Evolutionary conservation across 2,113 vertebrate genomes (phyloP).

Genomic region (Sclerurus mexicanus): DNA sequence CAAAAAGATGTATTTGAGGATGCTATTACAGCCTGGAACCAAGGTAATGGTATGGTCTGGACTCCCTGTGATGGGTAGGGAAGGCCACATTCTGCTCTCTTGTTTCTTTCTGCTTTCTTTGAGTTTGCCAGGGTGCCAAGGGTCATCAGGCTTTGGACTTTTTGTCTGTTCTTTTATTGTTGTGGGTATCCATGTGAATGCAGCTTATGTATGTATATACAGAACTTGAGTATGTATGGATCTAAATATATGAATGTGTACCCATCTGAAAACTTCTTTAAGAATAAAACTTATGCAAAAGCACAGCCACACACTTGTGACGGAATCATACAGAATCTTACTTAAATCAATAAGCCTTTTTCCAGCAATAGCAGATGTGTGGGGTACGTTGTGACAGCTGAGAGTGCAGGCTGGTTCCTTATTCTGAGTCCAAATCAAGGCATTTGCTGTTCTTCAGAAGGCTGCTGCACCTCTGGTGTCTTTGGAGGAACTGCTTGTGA

Average conservation of each 20-base stretch:
- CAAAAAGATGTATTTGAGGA: background rate
- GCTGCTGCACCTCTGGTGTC: background rate
- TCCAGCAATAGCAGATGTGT: rapidly evolving
- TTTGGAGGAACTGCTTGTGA: background rate
- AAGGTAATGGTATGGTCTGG: background rate
- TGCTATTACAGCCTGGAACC: background rate
- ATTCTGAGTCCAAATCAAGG: background rate
- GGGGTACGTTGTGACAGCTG: background rate
- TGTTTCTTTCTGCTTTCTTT: background rate
- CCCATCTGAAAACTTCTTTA: background rate
- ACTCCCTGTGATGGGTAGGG: background rate
- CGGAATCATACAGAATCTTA: background rate
- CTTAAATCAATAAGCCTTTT: background rate
- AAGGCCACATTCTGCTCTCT: background rate
- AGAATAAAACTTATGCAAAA: background rate
- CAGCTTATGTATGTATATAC: background rate
- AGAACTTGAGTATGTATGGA: background rate
- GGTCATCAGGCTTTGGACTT: background rate
- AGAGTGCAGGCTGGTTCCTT: background rate
- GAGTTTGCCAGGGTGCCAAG: background rate
- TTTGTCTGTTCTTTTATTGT: background rate
- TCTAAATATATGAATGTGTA: background rate
- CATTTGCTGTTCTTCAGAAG: background rate
- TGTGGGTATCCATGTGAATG: background rate
- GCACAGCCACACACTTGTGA: background rate